Percentiles rank a stretch among this genome's conserved stretches.
Evolutionary conservation across 2,797 vertebrate species (phyloP).

Genomic region (Ispidina picta): DNA sequence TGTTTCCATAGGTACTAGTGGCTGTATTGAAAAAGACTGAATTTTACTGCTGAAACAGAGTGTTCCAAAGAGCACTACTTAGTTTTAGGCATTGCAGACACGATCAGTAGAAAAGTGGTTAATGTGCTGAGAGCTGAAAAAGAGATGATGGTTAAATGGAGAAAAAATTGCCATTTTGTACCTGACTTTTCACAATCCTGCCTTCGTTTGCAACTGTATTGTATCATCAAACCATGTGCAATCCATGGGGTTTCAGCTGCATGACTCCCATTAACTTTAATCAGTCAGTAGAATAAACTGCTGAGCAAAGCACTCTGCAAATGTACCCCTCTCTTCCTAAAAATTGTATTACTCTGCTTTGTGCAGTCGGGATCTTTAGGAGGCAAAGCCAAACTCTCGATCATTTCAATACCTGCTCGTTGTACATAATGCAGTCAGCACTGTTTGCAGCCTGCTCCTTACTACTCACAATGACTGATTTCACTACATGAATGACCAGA

Average conservation of each 20-base stretch:
- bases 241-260: constrained; percentile 53
- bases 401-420: constrained; percentile 58
- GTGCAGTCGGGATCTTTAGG: constrained; percentile 47
- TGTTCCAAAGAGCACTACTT: not conserved
- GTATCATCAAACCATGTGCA: constrained; percentile 61
- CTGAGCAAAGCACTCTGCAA: constrained; percentile 58
- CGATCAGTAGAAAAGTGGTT: constrained; percentile 64
- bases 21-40: not conserved
- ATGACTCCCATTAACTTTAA: constrained; percentile 68
- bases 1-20: not conserved
- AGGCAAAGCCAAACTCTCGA: constrained; percentile 46
- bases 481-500: constrained; percentile 25
- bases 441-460: constrained; percentile 43
- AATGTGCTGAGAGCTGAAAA: constrained; percentile 63
- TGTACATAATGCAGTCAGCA: constrained; percentile 35
- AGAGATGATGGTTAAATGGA: constrained; percentile 58
- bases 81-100: constrained; percentile 15
- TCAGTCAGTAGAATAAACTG: constrained; percentile 63
- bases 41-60: not conserved
- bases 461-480: constrained; percentile 8
- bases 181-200: constrained; percentile 56
- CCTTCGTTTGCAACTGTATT: constrained; percentile 57
- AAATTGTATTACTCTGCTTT: constrained; percentile 43
- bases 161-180: constrained; percentile 67
- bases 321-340: constrained; percentile 18